Evolutionary conservation across 2,113 vertebrate species (phyloP).

Genomic region (Phodopus roborovskii): DNA sequence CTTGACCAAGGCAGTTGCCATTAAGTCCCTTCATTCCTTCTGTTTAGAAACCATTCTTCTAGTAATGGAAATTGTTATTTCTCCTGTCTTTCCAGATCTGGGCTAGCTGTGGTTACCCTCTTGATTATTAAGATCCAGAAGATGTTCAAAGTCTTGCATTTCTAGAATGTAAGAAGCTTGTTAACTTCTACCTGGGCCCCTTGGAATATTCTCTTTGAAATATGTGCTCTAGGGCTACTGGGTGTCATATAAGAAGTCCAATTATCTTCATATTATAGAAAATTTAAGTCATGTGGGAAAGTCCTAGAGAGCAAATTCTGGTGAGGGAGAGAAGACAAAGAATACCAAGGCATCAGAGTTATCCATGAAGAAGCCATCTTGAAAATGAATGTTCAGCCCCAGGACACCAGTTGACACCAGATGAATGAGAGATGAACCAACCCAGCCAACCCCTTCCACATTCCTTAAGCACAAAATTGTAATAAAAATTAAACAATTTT

Average conservation of each 20-base stretch:
- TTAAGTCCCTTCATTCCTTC: neutral
- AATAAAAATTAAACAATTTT: neutral
- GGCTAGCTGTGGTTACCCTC: neutral
- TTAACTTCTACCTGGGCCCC: neutral
- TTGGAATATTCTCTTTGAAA: neutral
- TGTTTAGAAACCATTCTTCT: neutral
- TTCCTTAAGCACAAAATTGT: neutral
- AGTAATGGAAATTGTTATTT: neutral
- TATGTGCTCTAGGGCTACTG: slow-evolving; percentile 2
- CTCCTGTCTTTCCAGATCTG: neutral
- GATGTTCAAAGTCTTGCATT: neutral
- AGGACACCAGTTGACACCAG: neutral
- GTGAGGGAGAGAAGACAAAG: neutral
- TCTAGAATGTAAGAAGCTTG: neutral
- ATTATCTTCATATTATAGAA: neutral
- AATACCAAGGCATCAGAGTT: neutral
- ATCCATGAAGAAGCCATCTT: neutral
- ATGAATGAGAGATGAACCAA: neutral
- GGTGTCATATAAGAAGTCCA: neutral
- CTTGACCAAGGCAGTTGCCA: neutral
- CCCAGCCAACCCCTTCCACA: neutral
- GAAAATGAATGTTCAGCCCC: neutral
- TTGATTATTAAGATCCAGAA: neutral
- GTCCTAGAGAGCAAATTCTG: neutral
- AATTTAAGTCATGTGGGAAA: neutral